Evolutionary conservation across 2,113 vertebrate genomes (phyloP), one percentile per base, ranked within the genome.

Genomic region (Phalacrocorax pelagicus): DNA sequence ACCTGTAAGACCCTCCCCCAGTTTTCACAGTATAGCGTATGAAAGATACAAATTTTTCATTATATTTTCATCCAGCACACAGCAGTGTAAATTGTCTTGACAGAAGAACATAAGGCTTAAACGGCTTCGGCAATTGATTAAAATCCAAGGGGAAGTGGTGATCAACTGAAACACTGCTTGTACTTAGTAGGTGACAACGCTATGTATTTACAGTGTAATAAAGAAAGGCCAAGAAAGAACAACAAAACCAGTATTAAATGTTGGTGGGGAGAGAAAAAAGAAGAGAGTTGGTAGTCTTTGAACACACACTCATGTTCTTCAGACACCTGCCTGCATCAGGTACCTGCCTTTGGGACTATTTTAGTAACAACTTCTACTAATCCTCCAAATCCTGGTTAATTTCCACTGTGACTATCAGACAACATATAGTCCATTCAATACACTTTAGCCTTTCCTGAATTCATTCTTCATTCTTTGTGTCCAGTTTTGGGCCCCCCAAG

Each of bases 51-150:
- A 90, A 94, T 96, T 67, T 91, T 61, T 96, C 17, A 55, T 86
- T 94, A 38, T 91, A 46, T 95, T 90, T 95, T 93, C 75, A 86
- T 89, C 55, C n/a, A 62, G 73, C 49, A 94, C 44, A 96, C 57
- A 92, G 44, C 47, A 88, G 81, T 86, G 38, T 85, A 94, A 95
- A 86, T 74, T 95, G 26, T 69, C 71, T 90, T 95, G 77, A 96
- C 84, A 95, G 38, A 85, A 84, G 21, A 71, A 78, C 46, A n/a
- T 21, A 57, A 47, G 3, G 3, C 49, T 88, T 34, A 74, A 67
- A 87, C 67, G 44, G 29, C 9, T 91, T 79, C 72, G 23, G 47
- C 20, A 85, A 77, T 36, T n/a, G 30, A 86, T 90, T 90, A 93
- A 95, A 97, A 92, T 80, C 19, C 54, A 86, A 72, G 16, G 8